These are phyloP conservation scores for Liasis olivaceus DNA, from an alignment of 2,797 vertebrate species.

Conservation along the genomic window DNA sequence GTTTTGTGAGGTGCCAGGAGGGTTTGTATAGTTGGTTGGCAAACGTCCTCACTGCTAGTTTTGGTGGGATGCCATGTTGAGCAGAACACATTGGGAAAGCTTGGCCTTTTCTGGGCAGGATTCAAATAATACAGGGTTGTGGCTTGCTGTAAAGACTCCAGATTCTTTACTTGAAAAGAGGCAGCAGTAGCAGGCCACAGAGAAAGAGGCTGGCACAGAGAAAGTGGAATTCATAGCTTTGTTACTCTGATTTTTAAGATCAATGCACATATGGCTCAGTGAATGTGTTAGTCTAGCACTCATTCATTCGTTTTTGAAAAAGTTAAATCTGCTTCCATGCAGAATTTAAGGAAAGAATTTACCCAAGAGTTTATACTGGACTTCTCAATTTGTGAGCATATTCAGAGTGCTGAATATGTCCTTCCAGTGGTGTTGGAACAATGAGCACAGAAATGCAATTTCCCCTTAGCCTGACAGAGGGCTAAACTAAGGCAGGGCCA, in stretches of 20 bases:
- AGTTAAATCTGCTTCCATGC: neutral
- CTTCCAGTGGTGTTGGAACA: neutral
- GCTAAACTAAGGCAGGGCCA: neutral
- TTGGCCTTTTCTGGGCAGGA: neutral
- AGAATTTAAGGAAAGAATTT: neutral
- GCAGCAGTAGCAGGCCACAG: neutral
- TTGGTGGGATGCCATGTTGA: neutral
- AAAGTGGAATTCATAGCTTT: neutral
- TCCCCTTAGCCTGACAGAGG: neutral
- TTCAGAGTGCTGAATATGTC: neutral
- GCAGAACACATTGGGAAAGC: neutral
- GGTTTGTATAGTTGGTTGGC: neutral
- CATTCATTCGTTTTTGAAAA: neutral
- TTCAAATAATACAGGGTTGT: neutral
- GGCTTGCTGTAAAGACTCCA: neutral
- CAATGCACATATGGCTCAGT: neutral
- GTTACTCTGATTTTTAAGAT: neutral
- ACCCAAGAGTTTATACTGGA: neutral
- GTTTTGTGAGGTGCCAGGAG: neutral
- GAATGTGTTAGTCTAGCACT: neutral
- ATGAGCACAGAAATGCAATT: neutral
- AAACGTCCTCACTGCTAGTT: neutral
- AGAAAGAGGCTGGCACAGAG: neutral
- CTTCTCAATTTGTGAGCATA: neutral
- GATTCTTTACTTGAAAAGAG: neutral